A percentile compares a stretch with the other conserved stretches of the same genome.
These are phyloP conservation scores for Aspidoscelis tigris DNA, from an alignment of 2,113 vertebrate genomes.

Conservation along the genomic window DNA sequence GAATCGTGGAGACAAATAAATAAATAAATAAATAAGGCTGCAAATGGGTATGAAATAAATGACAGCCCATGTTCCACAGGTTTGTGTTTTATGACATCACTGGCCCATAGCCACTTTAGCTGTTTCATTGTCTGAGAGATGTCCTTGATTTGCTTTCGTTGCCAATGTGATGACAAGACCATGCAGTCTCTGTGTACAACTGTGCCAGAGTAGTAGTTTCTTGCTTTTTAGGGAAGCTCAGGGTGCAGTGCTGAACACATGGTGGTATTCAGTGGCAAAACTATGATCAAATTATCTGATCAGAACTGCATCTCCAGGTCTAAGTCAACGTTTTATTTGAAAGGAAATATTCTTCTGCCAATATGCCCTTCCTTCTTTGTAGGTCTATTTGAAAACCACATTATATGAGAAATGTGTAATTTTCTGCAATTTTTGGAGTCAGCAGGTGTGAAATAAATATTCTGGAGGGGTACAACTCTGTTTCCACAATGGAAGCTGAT, in stretches of 20 bases:
- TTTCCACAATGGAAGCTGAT: too few species aligned
- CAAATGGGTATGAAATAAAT: slow-evolving; percentile 71
- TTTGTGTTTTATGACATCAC: slow-evolving; percentile 72
- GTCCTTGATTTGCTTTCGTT: slow-evolving; percentile 69
- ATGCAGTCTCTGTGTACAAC: slow-evolving; percentile 45
- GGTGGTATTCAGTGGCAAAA: neutral
- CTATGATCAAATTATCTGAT: neutral
- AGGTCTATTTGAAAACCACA: neutral
- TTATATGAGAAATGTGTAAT: neutral
- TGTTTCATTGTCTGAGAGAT: slow-evolving; percentile 65
- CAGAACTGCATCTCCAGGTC: neutral
- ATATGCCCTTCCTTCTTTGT: neutral
- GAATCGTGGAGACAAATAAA: slow-evolving; percentile 75
- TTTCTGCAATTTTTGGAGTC: neutral
- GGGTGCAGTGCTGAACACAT: neutral
- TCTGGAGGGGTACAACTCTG: neutral
- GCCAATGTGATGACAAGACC: slow-evolving; percentile 60
- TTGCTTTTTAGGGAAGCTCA: slow-evolving; percentile 46
- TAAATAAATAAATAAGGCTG: slow-evolving; percentile 61
- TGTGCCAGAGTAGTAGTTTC: slow-evolving; percentile 38
- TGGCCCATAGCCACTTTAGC: slow-evolving; percentile 64
- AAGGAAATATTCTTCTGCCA: neutral
- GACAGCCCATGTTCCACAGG: slow-evolving; percentile 69
- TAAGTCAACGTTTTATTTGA: neutral
- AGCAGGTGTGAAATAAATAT: neutral